These are phyloP conservation scores for Dugesia japonica DNA, from an alignment of 2,888 invertebrate genomes.

Conservation along the genomic window DNA sequence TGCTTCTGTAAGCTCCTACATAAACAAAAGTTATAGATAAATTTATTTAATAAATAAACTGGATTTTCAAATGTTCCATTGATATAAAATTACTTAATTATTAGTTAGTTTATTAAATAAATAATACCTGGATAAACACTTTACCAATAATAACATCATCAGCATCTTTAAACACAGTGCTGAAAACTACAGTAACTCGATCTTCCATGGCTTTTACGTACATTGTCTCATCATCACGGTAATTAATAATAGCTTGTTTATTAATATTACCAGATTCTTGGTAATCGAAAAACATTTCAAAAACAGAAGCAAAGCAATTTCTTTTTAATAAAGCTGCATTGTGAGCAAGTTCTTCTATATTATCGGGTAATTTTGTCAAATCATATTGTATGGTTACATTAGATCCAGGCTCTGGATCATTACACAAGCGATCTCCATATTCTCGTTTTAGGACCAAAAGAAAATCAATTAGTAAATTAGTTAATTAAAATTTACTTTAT, in stretches of 20 bases:
- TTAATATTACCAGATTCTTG: slow-evolving; percentile 69
- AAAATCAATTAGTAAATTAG: slow-evolving; percentile 17
- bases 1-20: slow-evolving; percentile 78
- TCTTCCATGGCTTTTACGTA: slow-evolving; percentile 94
- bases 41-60: too few species aligned
- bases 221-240: slow-evolving; percentile 95
- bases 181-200: slow-evolving; percentile 94
- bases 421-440: slow-evolving; percentile 23
- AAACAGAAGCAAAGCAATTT: slow-evolving; percentile 96
- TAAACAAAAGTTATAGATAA: too few species aligned
- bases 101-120: not conserved
- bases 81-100: not conserved
- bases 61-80: not conserved
- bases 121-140: slow-evolving; percentile 75
- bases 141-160: slow-evolving; percentile 96
- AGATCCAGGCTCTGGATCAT: slow-evolving; percentile 55
- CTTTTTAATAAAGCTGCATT: slow-evolving; percentile 82
- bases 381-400: slow-evolving; percentile 82
- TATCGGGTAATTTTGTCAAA: slow-evolving; percentile 71
- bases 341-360: slow-evolving; percentile 73
- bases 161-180: slow-evolving; percentile 91
- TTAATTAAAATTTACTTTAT: slow-evolving; percentile 53
- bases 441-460: slow-evolving; percentile 49
- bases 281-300: slow-evolving; percentile 97
- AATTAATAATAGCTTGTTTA: slow-evolving; percentile 83